Percentiles rank a stretch among this genome's conserved stretches.
phyloP scores from a whole-genome alignment of 2,113 vertebrate species.

The Calidris pygmaea region DNA sequence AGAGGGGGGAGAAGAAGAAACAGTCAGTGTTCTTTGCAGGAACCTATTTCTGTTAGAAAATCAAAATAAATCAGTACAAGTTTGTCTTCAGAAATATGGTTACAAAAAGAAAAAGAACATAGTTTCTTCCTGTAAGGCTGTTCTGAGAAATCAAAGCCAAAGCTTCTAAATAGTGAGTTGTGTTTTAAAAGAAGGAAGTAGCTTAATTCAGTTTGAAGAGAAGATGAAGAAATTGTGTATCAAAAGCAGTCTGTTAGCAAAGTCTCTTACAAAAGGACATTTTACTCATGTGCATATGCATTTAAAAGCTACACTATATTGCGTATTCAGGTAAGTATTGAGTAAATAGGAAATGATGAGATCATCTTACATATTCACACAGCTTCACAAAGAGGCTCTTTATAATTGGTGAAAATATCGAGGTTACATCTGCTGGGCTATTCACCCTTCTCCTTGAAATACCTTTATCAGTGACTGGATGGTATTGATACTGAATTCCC shows the following conservation, averaged over 20 bases:
- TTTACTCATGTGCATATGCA: conserved; percentile 71
- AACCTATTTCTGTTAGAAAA: conserved; percentile 71
- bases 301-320: conserved; percentile 75
- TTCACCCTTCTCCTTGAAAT: conserved; percentile 56
- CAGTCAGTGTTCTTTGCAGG: conserved; percentile 67
- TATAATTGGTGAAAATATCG: conserved; percentile 58
- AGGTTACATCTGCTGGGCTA: conserved; percentile 65
- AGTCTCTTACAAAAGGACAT: conserved; percentile 74
- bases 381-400: conserved; percentile 76
- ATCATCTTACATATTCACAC: conserved; percentile 74
- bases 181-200: conserved; percentile 75
- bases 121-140: conserved; percentile 72
- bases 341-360: conserved; percentile 81
- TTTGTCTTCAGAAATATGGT: conserved; percentile 77
- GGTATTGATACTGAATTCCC: conserved; percentile 25
- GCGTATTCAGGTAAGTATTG: conserved; percentile 79
- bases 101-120: conserved; percentile 70
- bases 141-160: conserved; percentile 75
- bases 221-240: conserved; percentile 68
- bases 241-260: conserved; percentile 74
- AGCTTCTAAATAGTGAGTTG: conserved; percentile 74
- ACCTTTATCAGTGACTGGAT: conserved; percentile 63
- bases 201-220: conserved; percentile 74
- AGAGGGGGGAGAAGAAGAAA: conserved; percentile 59
- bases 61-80: conserved; percentile 75